Conservation (phyloP, 2,797 vertebrate genomes). For the Phoeniculus purpureus region DNA sequence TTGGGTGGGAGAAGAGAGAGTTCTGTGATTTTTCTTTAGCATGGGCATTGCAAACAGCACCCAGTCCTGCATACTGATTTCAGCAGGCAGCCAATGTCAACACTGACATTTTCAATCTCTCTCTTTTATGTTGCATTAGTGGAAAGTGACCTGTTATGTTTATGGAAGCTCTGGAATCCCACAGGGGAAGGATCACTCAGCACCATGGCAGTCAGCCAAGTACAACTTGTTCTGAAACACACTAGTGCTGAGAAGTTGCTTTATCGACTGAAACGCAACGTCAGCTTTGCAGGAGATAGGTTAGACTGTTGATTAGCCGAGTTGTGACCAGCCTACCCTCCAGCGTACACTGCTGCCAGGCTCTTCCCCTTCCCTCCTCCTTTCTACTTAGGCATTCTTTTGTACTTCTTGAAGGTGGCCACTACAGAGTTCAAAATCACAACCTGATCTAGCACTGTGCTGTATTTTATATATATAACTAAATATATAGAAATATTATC, state of each 20-base stretch:
- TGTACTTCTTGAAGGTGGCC: not conserved
- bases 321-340: not conserved
- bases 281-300: conserved; percentile 40
- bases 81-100: conserved; percentile 51
- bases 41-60: conserved; percentile 37
- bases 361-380: not conserved
- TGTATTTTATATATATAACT: not conserved
- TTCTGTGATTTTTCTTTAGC: not conserved
- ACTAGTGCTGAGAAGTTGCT: conserved; percentile 49
- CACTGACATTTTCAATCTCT: conserved; percentile 61
- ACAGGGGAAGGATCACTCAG: conserved; percentile 66
- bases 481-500: no score
- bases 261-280: conserved; percentile 59
- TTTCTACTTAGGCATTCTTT: fast-evolving
- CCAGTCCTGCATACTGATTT: conserved; percentile 50
- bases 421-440: not conserved
- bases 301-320: conserved; percentile 54
- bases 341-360: not conserved
- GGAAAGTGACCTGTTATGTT: conserved; percentile 70
- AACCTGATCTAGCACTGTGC: not conserved
- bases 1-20: not conserved
- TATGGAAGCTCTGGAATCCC: conserved; percentile 72
- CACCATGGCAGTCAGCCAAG: conserved; percentile 59
- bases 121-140: conserved; percentile 67
- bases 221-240: conserved; percentile 71